phyloP scores from a whole-genome alignment of 1,140 invertebrate genomes.

The Atta colombica region DNA sequence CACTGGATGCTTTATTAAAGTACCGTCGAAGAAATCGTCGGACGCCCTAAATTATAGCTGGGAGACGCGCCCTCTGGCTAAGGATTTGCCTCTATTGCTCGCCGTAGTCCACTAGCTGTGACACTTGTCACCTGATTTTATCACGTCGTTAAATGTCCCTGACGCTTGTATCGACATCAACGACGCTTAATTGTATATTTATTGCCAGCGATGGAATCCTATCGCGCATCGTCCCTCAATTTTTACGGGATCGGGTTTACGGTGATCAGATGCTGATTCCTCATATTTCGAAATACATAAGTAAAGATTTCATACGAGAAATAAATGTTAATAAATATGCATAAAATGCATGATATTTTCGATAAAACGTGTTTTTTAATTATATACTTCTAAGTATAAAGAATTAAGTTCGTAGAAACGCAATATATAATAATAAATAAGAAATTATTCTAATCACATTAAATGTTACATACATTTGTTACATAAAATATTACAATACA shows the following conservation, averaged over 20 bases:
- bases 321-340: not conserved
- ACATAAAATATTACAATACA: conserved; percentile 55
- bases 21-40: conserved; percentile 68
- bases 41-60: conserved; percentile 80
- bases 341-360: not conserved
- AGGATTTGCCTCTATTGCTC: conserved; percentile 75
- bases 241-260: conserved; percentile 56
- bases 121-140: conserved; percentile 85
- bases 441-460: not conserved
- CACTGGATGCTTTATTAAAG: conserved; percentile 70
- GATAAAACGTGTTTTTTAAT: conserved; percentile 7
- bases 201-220: conserved; percentile 79
- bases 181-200: conserved; percentile 83
- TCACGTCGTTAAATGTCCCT: conserved; percentile 82
- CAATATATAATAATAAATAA: not conserved
- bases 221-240: conserved; percentile 22
- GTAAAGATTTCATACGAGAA: not conserved
- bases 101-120: conserved; percentile 70
- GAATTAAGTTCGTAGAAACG: not conserved
- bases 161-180: conserved; percentile 79
- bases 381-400: not conserved
- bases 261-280: conserved; percentile 37
- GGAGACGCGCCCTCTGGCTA: conserved; percentile 77
- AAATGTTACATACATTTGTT: conserved; percentile 45
- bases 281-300: conserved; percentile 6